These are phyloP conservation scores for Euwallacea similis DNA, from an alignment of 1,140 invertebrate species.

Conservation along the genomic window DNA sequence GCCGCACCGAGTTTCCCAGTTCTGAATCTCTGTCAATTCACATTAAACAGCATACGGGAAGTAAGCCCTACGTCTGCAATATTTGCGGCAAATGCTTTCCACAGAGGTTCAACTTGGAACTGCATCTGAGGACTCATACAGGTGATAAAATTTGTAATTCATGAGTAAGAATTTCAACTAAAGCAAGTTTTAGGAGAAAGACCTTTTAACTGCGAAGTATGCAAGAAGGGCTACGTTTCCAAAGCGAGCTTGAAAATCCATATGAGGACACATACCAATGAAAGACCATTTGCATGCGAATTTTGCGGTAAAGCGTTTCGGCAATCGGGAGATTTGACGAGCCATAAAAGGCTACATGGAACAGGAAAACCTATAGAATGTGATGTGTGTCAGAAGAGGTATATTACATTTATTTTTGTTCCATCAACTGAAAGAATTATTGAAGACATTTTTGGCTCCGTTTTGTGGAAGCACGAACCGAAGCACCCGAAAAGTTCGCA, in stretches of 20 bases:
- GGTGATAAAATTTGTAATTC: conserved; percentile 50
- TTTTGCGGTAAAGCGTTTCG: conserved; percentile 56
- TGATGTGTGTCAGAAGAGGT: conserved; percentile 52
- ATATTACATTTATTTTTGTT: conserved; percentile 13
- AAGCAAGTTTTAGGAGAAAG: conserved; percentile 46
- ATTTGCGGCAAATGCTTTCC: conserved; percentile 62
- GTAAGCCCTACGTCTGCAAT: conserved; percentile 58
- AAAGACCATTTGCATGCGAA: conserved; percentile 59
- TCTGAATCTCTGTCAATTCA: conserved; percentile 57
- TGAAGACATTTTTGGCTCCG: too few relatives aligned
- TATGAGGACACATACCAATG: conserved; percentile 64
- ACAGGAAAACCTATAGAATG: conserved; percentile 54
- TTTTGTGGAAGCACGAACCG: too few relatives aligned
- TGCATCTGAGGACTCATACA: conserved; percentile 71
- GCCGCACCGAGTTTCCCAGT: conserved; percentile 53
- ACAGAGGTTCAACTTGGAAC: conserved; percentile 64
- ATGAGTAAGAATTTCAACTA: neutral
- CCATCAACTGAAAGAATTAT: too few relatives aligned
- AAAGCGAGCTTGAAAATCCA: conserved; percentile 62
- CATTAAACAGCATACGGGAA: conserved; percentile 58
- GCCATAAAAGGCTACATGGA: conserved; percentile 53
- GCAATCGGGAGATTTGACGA: conserved; percentile 52
- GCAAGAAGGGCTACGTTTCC: conserved; percentile 54
- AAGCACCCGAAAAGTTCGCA: too few relatives aligned
- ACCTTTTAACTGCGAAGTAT: conserved; percentile 54